A percentile compares a stretch with the other conserved stretches of the same genome.
phyloP scores from a whole-genome alignment of 2,888 invertebrate genomes.

The Drymonia ruficornis region DNA sequence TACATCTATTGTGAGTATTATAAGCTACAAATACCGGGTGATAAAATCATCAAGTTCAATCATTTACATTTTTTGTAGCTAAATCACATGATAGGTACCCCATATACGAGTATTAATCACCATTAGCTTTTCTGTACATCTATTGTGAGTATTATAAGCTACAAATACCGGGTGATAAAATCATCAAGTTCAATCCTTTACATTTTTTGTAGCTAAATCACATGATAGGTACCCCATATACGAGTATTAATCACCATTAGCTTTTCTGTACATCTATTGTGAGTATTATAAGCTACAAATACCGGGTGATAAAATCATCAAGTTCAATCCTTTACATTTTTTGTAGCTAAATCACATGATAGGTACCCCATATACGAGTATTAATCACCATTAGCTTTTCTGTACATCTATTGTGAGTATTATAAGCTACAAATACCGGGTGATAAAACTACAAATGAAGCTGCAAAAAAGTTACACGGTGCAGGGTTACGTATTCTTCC shows the following conservation, averaged over 20 bases:
- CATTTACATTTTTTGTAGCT: neutral
- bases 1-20: neutral
- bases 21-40: neutral
- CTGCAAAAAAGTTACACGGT: constrained; percentile 19
- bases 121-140: neutral
- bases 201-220: neutral
- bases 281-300: neutral
- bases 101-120: neutral
- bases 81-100: neutral
- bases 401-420: neutral
- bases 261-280: neutral
- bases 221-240: neutral
- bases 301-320: constrained; percentile 4
- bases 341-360: neutral
- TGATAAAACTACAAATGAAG: constrained; percentile 11
- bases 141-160: neutral
- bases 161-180: neutral
- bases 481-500: constrained; percentile 28
- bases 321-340: constrained; percentile 6
- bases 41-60: constrained; percentile 8
- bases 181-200: constrained; percentile 7
- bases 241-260: neutral
- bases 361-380: neutral
- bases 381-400: neutral
- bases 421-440: neutral